Evolutionary conservation across 92 coral and sea anemone genomes (phyloP), one percentile per base, ranked within the genome.

Genomic region (Phenganax subtilis): DNA sequence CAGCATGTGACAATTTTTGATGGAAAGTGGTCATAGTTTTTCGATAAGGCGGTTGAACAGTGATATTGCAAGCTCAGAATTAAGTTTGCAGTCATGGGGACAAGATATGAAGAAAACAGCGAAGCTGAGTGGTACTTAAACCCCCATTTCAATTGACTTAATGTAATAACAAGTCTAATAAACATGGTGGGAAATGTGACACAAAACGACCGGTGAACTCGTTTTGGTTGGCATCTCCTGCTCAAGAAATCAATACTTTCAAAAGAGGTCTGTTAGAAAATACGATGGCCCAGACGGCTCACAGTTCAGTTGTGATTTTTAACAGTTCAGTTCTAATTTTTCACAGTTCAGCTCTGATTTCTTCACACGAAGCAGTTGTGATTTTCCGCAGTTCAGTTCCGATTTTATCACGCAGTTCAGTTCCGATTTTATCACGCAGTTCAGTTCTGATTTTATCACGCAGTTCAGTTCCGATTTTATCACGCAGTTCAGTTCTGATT

Each of bases 11-110:
- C 65, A 59, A 59, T 14, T 59, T 59, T 59, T 59, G 65, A 59
- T 7, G 65, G 27, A 59, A 59, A 59, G 27, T 59, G 16, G 65
- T 59, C 27, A 1, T 59, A 59, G 65, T 14, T 59, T 59, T 59
- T 59, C 27, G 16, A 14, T 14, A 59, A 59, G 65, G 65, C 65
- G n/a, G 65, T 25, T 59, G 65, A 59, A 25, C 16, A 59, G 16
- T 59, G 65, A 25, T 25, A 59, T 59, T 59, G 65, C 65, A 59
- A 59, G 65, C 65, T 59, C 65, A 59, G 65, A 6, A 59, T 59
- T 59, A 1, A 59, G 65, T 59, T 59, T 25, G 27, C 65, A 1
- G 27, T 59, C 65, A 59, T 59, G 65, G 65, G 3, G 16, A 1
- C 65, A 3, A 59, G 65, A 14, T 59, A 25, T 25, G 27, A 25